Evolutionary conservation across 1,140 invertebrate species (phyloP).

Genomic region (Maniola jurtina): DNA sequence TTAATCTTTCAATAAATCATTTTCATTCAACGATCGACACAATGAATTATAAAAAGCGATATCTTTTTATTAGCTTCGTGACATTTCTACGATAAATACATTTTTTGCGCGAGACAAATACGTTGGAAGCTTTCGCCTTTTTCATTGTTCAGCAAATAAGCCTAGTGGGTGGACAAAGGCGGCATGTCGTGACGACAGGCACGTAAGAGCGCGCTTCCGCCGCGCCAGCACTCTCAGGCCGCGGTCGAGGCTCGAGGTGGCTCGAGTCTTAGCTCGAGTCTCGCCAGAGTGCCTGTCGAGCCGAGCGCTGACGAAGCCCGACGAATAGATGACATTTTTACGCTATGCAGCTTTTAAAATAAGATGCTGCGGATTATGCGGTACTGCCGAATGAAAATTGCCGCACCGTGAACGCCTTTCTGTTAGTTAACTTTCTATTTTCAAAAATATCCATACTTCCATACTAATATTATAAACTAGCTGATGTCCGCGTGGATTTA

Average conservation of each 20-base stretch:
- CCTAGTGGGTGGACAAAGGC: slow-evolving; percentile 75
- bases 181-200: slow-evolving; percentile 67
- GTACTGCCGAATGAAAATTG: slow-evolving; percentile 10
- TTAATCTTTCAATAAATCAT: slow-evolving; percentile 61
- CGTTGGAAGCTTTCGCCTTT: slow-evolving; percentile 63
- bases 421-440: too few relatives aligned
- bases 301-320: slow-evolving; percentile 70
- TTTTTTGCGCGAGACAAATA: slow-evolving; percentile 45
- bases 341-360: slow-evolving; percentile 58
- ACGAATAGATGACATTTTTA: slow-evolving; percentile 69
- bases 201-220: slow-evolving; percentile 74
- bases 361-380: slow-evolving; percentile 50
- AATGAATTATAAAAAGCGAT: slow-evolving; percentile 53
- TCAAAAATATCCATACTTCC: too few relatives aligned
- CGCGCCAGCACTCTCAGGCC: slow-evolving; percentile 66
- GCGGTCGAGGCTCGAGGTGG: slow-evolving; percentile 44
- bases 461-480: too few relatives aligned
- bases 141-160: slow-evolving; percentile 77
- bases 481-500: too few relatives aligned
- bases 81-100: slow-evolving; percentile 51
- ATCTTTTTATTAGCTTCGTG: slow-evolving; percentile 46
- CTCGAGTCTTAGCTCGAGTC: slow-evolving; percentile 48
- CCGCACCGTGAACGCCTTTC: neutral
- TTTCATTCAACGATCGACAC: slow-evolving; percentile 65
- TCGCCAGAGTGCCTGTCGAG: slow-evolving; percentile 57